Percentiles rank a stretch among this genome's conserved stretches.
Conservation (phyloP, 2,888 invertebrate species). For the Tachina fera region DNA sequence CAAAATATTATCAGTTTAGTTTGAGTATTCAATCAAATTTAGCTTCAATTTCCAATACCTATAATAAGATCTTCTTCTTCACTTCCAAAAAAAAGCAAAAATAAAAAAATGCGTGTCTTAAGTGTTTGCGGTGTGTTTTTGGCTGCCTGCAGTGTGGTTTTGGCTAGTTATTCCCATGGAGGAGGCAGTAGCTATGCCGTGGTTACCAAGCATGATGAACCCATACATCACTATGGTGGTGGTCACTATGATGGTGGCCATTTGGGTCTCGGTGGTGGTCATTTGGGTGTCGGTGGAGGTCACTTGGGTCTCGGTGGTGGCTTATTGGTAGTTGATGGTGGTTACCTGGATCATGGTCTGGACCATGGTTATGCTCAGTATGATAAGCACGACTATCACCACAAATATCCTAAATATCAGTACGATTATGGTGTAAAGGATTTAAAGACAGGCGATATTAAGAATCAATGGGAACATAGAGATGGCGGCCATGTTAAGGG, state of each 20-base stretch:
- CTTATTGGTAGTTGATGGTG: slow-evolving; percentile 63
- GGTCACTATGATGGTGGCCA: slow-evolving; percentile 52
- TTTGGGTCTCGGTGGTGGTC: slow-evolving; percentile 40
- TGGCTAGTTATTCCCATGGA: slow-evolving; percentile 71
- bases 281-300: slow-evolving; percentile 17
- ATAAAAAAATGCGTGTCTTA: slow-evolving; percentile 54
- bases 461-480: slow-evolving; percentile 84
- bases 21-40: slow-evolving; percentile 56
- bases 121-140: slow-evolving; percentile 37
- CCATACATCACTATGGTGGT: slow-evolving; percentile 64
- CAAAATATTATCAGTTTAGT: slow-evolving; percentile 58
- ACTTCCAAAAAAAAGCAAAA: not conserved
- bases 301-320: slow-evolving; percentile 60
- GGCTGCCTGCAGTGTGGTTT: slow-evolving; percentile 47
- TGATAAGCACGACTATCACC: slow-evolving; percentile 82
- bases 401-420: slow-evolving; percentile 83
- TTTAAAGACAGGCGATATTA: slow-evolving; percentile 83
- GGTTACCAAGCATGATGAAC: slow-evolving; percentile 78
- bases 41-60: not conserved
- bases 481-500: slow-evolving; percentile 84
- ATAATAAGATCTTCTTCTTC: slow-evolving; percentile 13
- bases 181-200: slow-evolving; percentile 78
- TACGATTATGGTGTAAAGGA: slow-evolving; percentile 84
- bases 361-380: slow-evolving; percentile 70
- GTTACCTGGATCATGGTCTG: slow-evolving; percentile 73